Evolutionary conservation across 2,113 vertebrate species (phyloP).

Genomic region (Epinephelus moara): DNA sequence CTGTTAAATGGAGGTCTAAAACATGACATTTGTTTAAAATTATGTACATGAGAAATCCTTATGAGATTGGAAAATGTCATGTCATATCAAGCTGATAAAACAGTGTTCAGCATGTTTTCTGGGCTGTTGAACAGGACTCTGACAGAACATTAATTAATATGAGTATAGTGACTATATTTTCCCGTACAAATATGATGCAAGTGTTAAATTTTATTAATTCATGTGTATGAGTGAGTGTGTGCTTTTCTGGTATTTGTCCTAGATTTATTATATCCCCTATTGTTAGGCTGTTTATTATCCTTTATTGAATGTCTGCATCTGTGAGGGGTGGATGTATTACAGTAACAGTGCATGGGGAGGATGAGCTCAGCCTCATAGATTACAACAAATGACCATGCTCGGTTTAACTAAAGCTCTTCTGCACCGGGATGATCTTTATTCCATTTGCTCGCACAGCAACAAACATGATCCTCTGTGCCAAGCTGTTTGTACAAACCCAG

Average conservation of each 20-base stretch:
- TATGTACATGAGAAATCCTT: background rate
- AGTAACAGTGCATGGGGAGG: slow-evolving; percentile 3
- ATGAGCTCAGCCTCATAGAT: slow-evolving; percentile 54
- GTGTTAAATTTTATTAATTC: background rate
- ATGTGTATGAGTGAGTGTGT: background rate
- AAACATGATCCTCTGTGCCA: slow-evolving; percentile 46
- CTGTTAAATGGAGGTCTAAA: background rate
- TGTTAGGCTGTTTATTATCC: background rate
- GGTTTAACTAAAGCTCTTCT: slow-evolving; percentile 56
- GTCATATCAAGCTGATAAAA: background rate
- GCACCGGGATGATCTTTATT: slow-evolving; percentile 56
- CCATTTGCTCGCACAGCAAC: slow-evolving; percentile 49
- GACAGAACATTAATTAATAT: background rate
- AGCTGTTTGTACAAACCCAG: slow-evolving; percentile 28
- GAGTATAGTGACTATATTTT: background rate
- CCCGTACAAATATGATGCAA: too few species aligned
- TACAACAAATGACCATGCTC: slow-evolving; percentile 56
- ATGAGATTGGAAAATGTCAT: background rate
- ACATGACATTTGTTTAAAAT: background rate
- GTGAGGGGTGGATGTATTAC: background rate
- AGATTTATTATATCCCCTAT: background rate
- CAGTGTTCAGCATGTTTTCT: background rate
- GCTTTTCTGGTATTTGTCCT: background rate
- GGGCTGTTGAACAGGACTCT: background rate
- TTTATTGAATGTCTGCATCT: background rate